These are phyloP conservation scores for Dascillus cervinus DNA, from an alignment of 2,888 invertebrate genomes.

Conservation along the genomic window DNA sequence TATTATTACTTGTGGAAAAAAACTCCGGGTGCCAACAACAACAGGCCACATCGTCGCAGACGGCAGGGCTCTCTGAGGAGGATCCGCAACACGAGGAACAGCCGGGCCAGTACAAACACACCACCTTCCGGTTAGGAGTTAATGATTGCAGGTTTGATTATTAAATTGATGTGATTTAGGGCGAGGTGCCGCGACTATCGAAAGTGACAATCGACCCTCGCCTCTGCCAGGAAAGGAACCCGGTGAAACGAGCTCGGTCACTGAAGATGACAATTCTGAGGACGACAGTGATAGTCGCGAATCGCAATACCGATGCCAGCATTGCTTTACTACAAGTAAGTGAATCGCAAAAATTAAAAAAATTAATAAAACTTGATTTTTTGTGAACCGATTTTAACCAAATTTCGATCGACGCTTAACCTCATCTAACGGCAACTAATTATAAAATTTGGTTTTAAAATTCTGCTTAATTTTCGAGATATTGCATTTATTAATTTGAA, in stretches of 20 bases:
- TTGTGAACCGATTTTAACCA: too few species aligned
- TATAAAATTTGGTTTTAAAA: too few species aligned
- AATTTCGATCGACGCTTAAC: too few species aligned
- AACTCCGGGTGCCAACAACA: slow-evolving; percentile 94
- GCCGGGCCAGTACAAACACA: slow-evolving; percentile 58
- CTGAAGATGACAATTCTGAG: slow-evolving; percentile 84
- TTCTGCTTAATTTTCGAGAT: too few species aligned
- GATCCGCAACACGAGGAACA: slow-evolving; percentile 81
- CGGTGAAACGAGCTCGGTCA: slow-evolving; percentile 70
- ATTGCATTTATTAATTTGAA: too few species aligned
- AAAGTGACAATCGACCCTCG: slow-evolving; percentile 50
- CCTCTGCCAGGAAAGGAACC: slow-evolving; percentile 59
- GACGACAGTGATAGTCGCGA: slow-evolving; percentile 92
- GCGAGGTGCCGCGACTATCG: slow-evolving; percentile 33
- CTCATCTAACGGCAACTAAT: too few species aligned
- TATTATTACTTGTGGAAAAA: slow-evolving; percentile 99
- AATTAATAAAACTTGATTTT: too few species aligned
- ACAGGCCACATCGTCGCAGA: slow-evolving; percentile 86
- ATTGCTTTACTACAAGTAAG: slow-evolving; percentile 66
- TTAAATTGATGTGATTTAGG: too few species aligned
- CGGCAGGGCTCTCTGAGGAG: slow-evolving; percentile 80
- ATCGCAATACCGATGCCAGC: slow-evolving; percentile 65
- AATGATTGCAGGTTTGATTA: too few species aligned
- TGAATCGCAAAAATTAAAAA: too few species aligned
- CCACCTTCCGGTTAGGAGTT: slow-evolving; percentile 24